Base-by-base conservation (phyloP, 2,113 vertebrate species). In the Shinisaurus crocodilurus region DNA sequence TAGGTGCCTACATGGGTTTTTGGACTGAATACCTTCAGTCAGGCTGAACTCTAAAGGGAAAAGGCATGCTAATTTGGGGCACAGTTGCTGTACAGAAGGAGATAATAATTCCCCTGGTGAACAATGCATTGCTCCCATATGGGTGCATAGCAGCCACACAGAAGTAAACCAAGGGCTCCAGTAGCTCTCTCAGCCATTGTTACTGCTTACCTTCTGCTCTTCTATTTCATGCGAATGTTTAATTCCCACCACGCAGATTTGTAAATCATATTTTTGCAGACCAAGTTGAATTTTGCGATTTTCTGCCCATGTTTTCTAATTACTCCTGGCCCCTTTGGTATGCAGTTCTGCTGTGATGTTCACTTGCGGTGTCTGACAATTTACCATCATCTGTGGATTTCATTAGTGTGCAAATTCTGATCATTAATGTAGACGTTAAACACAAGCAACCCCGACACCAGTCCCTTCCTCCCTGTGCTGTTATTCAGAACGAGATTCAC, bases 341-440 rank as follows among this genome's bases (percentile, higher is more conserved):
- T 88, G 82, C 69, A 76, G 7, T 82, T 90, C 88, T 69, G 6
- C 0, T 5, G 89, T 65, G 57, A 91, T 74, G 63, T 94, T 86
- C 91, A 84, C 37, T 85, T 65, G 85, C 87, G 77, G 40, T 25
- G 75, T 77, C 90, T 92, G 88, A 45, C 29, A 82, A 86, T 92
- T 92, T 81, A 92, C 72, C 20, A 54, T 85, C 92, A 93, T 93
- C 90, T 75, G 88, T 63, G 90, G 87, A 89, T 95, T 93, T 95
- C 90, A 95, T 87, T 94, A 93, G 95, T 86, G 90, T 85, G 70
- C 86, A 80, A 72, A 93, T 92, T 90, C 87, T 89, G 91, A 94
- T 93, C 94, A 92, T 93, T 96, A 96, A 93, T 91, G 91, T 93
- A 91, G 89, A 95, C 91, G 93, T 86, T 90, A 96, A 95, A 95